These are phyloP conservation scores for Dendronephthya gigantea DNA, from an alignment of 64 coral and sea anemone genomes.

Conservation along the genomic window DNA sequence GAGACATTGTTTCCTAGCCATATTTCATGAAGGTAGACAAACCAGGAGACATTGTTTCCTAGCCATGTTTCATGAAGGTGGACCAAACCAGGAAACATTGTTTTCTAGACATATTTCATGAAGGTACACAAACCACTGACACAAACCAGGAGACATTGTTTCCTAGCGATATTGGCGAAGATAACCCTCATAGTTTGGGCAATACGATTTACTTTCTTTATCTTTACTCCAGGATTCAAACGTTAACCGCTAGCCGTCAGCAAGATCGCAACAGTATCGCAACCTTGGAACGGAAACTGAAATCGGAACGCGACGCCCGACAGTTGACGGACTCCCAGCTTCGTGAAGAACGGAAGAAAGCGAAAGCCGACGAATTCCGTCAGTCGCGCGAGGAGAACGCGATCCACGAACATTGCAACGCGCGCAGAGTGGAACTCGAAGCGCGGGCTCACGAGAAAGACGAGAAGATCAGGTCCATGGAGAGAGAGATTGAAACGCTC, in stretches of 20 bases:
- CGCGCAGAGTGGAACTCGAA: constrained; percentile 70
- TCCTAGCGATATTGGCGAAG: too few relatives aligned
- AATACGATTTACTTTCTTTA: background rate
- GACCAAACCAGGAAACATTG: too few relatives aligned
- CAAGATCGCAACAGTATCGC: constrained; percentile 83
- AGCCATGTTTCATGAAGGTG: too few relatives aligned
- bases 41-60: too few relatives aligned
- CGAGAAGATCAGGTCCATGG: constrained; percentile 53
- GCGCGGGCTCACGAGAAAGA: constrained; percentile 66
- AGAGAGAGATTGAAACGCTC: constrained; percentile 60
- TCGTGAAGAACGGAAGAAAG: constrained; percentile 82
- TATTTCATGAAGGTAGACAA: too few relatives aligned
- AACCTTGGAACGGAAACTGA: constrained; percentile 80
- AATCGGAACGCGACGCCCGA: constrained; percentile 87
- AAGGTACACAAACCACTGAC: too few relatives aligned
- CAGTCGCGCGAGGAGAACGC: constrained; percentile 63
- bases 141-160: too few relatives aligned
- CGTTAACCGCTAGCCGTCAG: constrained; percentile 50
- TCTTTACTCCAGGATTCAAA: constrained; percentile 51
- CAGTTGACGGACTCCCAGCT: constrained; percentile 80
- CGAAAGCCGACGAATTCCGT: constrained; percentile 54
- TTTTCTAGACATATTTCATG: too few relatives aligned
- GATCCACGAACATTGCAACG: constrained; percentile 64
- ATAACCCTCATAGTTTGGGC: too few relatives aligned
- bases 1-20: too few relatives aligned